A percentile compares a stretch with the other conserved stretches of the same genome.
Conservation (phyloP, 2,797 vertebrate genomes). For the Pelobates cultripes region DNA sequence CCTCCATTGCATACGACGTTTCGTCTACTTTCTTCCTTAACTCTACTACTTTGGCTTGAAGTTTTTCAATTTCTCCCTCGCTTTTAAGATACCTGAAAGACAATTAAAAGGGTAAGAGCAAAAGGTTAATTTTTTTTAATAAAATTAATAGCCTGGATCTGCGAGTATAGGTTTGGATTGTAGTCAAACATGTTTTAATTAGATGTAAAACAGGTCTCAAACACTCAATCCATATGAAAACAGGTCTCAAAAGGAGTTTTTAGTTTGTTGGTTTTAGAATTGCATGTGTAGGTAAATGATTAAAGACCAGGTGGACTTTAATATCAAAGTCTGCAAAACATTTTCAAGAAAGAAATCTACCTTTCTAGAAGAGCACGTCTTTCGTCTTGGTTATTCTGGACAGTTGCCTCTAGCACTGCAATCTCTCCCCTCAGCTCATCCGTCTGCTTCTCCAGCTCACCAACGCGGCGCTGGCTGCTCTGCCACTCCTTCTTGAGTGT, state of each 20-base stretch:
- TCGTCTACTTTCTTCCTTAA: slow-evolving; percentile 94
- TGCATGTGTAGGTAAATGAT: too few relatives aligned
- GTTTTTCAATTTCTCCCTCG: slow-evolving; percentile 95
- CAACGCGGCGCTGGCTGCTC: slow-evolving; percentile 86
- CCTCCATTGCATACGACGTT: slow-evolving; percentile 96
- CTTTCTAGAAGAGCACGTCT: slow-evolving; percentile 91
- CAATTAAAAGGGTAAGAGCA: background rate
- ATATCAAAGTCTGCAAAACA: too few relatives aligned
- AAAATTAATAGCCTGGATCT: too few relatives aligned
- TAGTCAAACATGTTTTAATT: too few relatives aligned
- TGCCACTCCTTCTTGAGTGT: slow-evolving; percentile 97
- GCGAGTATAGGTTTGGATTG: too few relatives aligned
- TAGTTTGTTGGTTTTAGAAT: too few relatives aligned
- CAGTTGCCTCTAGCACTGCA: slow-evolving; percentile 93
- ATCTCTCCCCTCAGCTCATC: slow-evolving; percentile 96
- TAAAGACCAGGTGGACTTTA: too few relatives aligned
- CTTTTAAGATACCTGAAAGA: slow-evolving; percentile 88
- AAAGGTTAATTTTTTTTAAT: too few relatives aligned
- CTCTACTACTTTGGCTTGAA: slow-evolving; percentile 90
- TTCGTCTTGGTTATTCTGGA: slow-evolving; percentile 98
- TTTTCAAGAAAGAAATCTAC: slow-evolving; percentile 62
- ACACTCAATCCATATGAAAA: too few relatives aligned
- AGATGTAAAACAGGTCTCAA: too few relatives aligned
- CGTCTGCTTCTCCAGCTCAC: slow-evolving; percentile 93
- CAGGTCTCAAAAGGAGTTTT: too few relatives aligned